These are phyloP conservation scores for Oenanthe melanoleuca DNA, from an alignment of 2,113 vertebrate species.

Conservation along the genomic window DNA sequence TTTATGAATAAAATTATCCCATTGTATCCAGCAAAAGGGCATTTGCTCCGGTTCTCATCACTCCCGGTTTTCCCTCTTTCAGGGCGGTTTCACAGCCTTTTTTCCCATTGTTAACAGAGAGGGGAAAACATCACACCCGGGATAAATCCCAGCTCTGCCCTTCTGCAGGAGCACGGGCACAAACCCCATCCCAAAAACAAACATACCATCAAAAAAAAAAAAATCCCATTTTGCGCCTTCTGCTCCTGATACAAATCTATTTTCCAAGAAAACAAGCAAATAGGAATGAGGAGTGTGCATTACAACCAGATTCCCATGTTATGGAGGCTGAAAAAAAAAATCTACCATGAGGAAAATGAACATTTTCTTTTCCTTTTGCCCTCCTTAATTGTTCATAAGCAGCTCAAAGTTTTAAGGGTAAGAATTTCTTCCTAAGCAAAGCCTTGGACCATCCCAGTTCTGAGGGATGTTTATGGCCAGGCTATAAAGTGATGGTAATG, in stretches of 20 bases:
- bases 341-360: not conserved
- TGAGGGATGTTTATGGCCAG: not conserved
- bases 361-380: not conserved
- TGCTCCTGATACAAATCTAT: not conserved
- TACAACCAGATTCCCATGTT: too few species aligned
- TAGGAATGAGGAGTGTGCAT: not conserved
- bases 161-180: not conserved
- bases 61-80: not conserved
- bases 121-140: rapidly evolving
- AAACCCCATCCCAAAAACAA: not conserved
- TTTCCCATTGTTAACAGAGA: not conserved
- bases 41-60: not conserved
- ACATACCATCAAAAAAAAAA: not conserved
- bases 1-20: not conserved
- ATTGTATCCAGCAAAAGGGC: not conserved
- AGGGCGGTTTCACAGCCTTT: not conserved
- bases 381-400: not conserved
- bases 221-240: not conserved
- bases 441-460: not conserved
- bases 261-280: not conserved
- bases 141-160: not conserved
- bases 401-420: not conserved
- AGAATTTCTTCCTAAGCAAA: not conserved
- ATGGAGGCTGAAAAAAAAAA: not conserved
- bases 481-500: not conserved